Evolutionary conservation across 2,797 vertebrate species (phyloP).

Genomic region (Labeo calbasu): DNA sequence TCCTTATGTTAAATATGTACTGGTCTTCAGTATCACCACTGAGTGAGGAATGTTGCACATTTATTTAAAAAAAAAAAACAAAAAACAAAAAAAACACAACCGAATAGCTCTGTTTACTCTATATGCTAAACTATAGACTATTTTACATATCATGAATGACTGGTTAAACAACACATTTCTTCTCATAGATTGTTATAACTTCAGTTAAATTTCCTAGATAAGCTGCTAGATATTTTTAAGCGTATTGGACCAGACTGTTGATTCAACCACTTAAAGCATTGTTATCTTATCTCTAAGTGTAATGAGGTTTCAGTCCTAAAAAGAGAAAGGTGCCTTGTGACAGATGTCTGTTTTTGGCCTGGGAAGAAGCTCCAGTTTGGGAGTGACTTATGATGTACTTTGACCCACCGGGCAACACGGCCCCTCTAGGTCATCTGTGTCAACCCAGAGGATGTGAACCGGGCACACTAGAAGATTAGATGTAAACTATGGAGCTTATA

Average conservation of each 20-base stretch:
- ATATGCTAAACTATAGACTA: conserved; percentile 18
- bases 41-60: conserved; percentile 35
- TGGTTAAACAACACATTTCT: conserved; percentile 10
- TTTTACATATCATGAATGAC: conserved; percentile 29
- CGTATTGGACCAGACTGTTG: conserved; percentile 1
- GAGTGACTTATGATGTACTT: conserved; percentile 74
- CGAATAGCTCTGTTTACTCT: background rate
- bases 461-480: conserved; percentile 4
- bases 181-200: conserved; percentile 1
- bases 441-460: conserved; percentile 75
- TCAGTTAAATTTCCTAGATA: conserved; percentile 27
- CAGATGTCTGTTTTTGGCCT: conserved; percentile 44
- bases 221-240: conserved; percentile 37
- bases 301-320: conserved; percentile 16
- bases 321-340: conserved; percentile 27
- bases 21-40: background rate
- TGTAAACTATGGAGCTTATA: conserved; percentile 10
- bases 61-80: background rate
- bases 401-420: conserved; percentile 73
- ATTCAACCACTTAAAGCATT: conserved; percentile 7
- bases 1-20: conserved; percentile 5
- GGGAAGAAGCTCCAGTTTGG: conserved; percentile 69
- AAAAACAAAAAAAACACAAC: too few relatives aligned
- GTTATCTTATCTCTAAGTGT: conserved; percentile 19
- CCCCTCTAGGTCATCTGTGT: conserved; percentile 71